Evolutionary conservation across 2,113 vertebrate species (phyloP).

Genomic region (Onychostruthus taczanowskii): DNA sequence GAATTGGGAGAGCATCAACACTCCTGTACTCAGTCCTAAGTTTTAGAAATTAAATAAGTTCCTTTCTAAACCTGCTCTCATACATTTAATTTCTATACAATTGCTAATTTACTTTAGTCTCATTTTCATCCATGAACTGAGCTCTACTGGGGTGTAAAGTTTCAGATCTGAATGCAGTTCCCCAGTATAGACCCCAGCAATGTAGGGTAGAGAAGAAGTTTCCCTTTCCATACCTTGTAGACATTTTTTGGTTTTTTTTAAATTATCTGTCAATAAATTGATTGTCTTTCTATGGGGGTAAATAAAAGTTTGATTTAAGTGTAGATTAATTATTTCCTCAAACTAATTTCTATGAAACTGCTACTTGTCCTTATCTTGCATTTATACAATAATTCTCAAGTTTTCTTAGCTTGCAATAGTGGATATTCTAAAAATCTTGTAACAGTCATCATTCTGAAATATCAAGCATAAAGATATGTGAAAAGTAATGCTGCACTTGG

Average conservation of each 20-base stretch:
- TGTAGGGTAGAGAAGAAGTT: not conserved
- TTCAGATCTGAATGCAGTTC: not conserved
- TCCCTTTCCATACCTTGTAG: not conserved
- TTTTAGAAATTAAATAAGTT: not conserved
- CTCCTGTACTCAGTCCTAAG: not conserved
- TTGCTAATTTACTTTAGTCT: not conserved
- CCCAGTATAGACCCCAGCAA: not conserved
- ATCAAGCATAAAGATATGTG: not conserved
- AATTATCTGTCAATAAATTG: not conserved
- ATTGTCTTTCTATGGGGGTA: not conserved
- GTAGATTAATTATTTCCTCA: not conserved
- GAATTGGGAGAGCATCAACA: not conserved
- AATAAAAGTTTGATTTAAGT: not conserved
- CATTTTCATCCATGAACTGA: not conserved
- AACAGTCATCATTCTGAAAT: not conserved
- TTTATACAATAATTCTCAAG: not conserved
- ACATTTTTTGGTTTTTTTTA: not conserved
- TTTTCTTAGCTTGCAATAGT: not conserved
- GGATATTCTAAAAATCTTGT: not conserved
- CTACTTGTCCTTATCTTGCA: not conserved
- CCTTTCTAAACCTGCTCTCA: rapidly evolving
- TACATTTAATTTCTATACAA: not conserved
- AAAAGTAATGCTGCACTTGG: not conserved
- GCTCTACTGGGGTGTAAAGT: not conserved
- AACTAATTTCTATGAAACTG: not conserved